A percentile compares a stretch with the other conserved stretches of the same genome.
Conservation (phyloP, 2,113 vertebrate species). For the Agapornis roseicollis region DNA sequence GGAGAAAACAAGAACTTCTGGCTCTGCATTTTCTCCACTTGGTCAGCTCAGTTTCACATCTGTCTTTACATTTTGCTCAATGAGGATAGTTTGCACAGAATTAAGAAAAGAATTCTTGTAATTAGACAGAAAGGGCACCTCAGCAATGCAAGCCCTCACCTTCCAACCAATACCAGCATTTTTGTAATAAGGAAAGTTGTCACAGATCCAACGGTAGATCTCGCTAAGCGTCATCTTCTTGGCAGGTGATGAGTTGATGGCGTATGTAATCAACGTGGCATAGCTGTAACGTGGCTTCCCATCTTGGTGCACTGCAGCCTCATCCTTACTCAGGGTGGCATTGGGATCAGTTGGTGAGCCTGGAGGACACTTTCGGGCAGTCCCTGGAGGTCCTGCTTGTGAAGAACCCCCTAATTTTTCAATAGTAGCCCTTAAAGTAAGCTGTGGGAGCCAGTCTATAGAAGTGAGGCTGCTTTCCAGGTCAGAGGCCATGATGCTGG, state of each 20-base stretch:
- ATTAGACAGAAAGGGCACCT: not conserved
- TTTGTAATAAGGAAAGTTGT: slow-evolving; percentile 93
- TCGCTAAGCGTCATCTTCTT: slow-evolving; percentile 95
- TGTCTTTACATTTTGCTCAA: not conserved
- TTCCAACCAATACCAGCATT: slow-evolving; percentile 95
- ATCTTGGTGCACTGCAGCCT: slow-evolving; percentile 82
- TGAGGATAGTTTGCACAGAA: not conserved
- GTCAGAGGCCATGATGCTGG: slow-evolving; percentile 87
- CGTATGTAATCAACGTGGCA: slow-evolving; percentile 94
- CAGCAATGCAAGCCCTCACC: slow-evolving; percentile 65
- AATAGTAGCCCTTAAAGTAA: slow-evolving; percentile 89
- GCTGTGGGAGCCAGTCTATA: slow-evolving; percentile 97
- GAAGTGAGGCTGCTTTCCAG: slow-evolving; percentile 95
- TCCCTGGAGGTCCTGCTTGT: slow-evolving; percentile 80
- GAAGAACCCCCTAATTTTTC: slow-evolving; percentile 83
- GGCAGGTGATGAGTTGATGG: slow-evolving; percentile 90
- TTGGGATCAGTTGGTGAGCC: slow-evolving; percentile 79
- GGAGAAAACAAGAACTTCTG: not conserved
- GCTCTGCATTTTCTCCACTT: not conserved
- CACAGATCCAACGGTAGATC: slow-evolving; percentile 98
- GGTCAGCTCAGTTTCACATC: not conserved
- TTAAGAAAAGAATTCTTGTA: not conserved
- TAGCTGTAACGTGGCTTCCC: slow-evolving; percentile 97
- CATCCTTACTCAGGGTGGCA: slow-evolving; percentile 79
- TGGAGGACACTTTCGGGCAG: slow-evolving; percentile 79